phyloP scores from a whole-genome alignment of 1,140 invertebrate species.

The Rhagoletis pomonella region DNA sequence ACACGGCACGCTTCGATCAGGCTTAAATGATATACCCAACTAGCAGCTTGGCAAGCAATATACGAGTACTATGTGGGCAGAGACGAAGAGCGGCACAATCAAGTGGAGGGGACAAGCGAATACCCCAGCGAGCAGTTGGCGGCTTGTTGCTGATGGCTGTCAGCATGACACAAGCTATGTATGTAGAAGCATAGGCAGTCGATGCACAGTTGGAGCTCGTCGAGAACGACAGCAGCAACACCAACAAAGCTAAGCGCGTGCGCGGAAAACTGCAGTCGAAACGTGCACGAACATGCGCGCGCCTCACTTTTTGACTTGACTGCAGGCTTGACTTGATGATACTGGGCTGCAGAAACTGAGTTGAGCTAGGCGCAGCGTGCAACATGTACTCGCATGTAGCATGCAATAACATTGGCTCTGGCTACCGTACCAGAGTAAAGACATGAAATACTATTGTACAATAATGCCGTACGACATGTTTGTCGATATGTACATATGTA shows the following conservation, averaged over 20 bases:
- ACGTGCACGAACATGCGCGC: slow-evolving; percentile 40
- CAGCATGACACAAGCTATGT: neutral
- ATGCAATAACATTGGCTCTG: slow-evolving; percentile 8
- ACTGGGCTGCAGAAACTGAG: neutral
- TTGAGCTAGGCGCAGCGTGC: slow-evolving; percentile 2
- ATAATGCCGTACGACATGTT: neutral
- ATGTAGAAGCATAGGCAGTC: neutral
- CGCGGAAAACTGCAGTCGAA: neutral
- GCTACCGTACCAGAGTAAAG: neutral
- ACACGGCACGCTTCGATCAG: neutral
- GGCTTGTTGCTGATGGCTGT: slow-evolving; percentile 35
- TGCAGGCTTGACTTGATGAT: neutral
- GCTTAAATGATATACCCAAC: neutral
- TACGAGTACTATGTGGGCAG: neutral
- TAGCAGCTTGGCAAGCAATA: neutral
- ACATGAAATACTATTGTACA: slow-evolving; percentile 3
- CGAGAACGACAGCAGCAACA: neutral
- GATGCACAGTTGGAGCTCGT: slow-evolving; percentile 8
- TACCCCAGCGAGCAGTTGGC: neutral
- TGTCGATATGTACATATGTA: neutral
- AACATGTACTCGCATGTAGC: neutral
- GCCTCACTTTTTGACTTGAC: neutral
- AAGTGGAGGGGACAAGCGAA: neutral
- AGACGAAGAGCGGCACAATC: neutral
- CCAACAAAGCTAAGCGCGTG: slow-evolving; percentile 20